These are phyloP conservation scores for Gallinago jamesoni DNA, from an alignment of 2,113 vertebrate genomes.

Conservation along the genomic window DNA sequence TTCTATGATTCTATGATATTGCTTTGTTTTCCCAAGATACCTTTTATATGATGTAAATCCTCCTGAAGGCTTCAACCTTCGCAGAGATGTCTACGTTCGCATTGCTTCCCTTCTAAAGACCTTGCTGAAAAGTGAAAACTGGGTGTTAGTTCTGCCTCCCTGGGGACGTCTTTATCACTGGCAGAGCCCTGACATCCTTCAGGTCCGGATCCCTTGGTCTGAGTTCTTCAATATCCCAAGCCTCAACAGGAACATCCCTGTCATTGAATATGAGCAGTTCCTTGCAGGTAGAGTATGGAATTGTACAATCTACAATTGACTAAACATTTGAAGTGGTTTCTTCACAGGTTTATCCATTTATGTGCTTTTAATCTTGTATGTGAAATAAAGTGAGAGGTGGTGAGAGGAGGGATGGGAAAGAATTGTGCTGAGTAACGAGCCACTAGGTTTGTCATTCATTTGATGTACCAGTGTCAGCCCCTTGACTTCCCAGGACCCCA, in stretches of 20 bases:
- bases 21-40: slow-evolving; percentile 76
- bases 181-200: slow-evolving; percentile 91
- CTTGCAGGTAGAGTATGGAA: slow-evolving; percentile 81
- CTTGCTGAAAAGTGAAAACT: slow-evolving; percentile 82
- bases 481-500: accelerated
- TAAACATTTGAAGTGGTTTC: not conserved
- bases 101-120: slow-evolving; percentile 91
- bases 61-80: slow-evolving; percentile 95
- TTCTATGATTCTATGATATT: too few relatives aligned
- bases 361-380: not conserved
- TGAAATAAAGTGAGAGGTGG: not conserved
- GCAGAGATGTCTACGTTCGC: slow-evolving; percentile 94
- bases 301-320: not conserved
- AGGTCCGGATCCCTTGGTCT: slow-evolving; percentile 88
- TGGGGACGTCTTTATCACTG: slow-evolving; percentile 98
- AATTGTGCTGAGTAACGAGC: not conserved
- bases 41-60: slow-evolving; percentile 96
- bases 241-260: slow-evolving; percentile 87
- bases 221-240: slow-evolving; percentile 91
- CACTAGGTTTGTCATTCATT: not conserved
- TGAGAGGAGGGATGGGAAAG: not conserved
- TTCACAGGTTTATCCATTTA: not conserved
- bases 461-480: not conserved
- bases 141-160: slow-evolving; percentile 94
- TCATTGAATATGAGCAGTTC: slow-evolving; percentile 94